These are phyloP conservation scores for Sciurus niger DNA, from an alignment of 2,113 vertebrate genomes.

Conservation along the genomic window DNA sequence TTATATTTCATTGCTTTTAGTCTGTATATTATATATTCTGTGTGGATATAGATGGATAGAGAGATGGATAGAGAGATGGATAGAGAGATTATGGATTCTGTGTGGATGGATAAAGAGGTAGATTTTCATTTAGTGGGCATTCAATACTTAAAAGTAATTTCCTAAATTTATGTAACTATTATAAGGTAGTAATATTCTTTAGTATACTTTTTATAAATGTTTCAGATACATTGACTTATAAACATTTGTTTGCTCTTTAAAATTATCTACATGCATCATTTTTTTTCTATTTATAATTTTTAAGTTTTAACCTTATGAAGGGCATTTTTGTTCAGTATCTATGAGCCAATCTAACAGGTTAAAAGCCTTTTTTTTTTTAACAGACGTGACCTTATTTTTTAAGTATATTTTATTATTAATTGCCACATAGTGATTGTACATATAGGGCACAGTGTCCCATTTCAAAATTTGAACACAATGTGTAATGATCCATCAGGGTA, in stretches of 20 bases:
- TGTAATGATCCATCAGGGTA: not conserved
- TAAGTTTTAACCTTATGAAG: not conserved
- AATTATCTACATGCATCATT: not conserved
- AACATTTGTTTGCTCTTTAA: not conserved
- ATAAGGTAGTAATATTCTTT: not conserved
- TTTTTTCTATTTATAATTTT: conserved; percentile 37
- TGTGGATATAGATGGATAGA: not conserved
- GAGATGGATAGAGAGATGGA: not conserved
- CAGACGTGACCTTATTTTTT: not conserved
- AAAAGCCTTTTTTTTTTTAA: not conserved
- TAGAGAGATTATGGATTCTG: not conserved
- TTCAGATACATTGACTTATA: not conserved
- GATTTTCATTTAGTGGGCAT: not conserved
- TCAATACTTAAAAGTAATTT: conserved; percentile 20
- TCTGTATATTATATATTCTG: not conserved
- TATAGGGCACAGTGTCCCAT: not conserved
- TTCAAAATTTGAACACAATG: not conserved
- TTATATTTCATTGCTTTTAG: not conserved
- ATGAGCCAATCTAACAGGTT: not conserved
- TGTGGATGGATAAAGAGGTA: not conserved
- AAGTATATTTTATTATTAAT: not conserved
- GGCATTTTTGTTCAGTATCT: not conserved
- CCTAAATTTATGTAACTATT: not conserved
- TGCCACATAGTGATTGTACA: not conserved
- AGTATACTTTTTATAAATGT: conserved; percentile 8